A percentile compares a stretch with the other conserved stretches of the same genome.
Evolutionary conservation across 1,140 invertebrate genomes (phyloP).

Genomic region (Kradibia gibbosae): DNA sequence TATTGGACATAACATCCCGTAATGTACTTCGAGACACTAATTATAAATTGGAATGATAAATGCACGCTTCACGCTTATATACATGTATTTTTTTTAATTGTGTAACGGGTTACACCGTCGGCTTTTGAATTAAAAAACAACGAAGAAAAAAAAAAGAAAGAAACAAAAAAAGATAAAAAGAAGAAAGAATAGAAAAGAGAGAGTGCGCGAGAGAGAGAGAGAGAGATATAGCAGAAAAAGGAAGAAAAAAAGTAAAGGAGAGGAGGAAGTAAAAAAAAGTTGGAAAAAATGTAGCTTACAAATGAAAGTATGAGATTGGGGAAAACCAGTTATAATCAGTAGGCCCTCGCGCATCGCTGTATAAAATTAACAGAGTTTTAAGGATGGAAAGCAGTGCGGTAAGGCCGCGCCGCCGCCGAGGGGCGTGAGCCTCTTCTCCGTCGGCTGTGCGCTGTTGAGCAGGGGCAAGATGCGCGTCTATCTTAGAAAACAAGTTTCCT

Average conservation of each 20-base stretch:
- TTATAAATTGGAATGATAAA: neutral
- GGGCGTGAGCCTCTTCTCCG: neutral
- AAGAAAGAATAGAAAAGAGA: neutral
- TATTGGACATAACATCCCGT: neutral
- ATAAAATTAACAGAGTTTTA: slow-evolving; percentile 31
- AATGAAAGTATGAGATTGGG: slow-evolving; percentile 41
- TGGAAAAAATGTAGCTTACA: neutral
- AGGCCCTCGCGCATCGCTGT: slow-evolving; percentile 4
- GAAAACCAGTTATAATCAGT: slow-evolving; percentile 42
- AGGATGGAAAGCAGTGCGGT: slow-evolving; percentile 8
- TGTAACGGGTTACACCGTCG: neutral
- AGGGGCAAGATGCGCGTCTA: slow-evolving; percentile 14
- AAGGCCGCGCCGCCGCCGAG: neutral
- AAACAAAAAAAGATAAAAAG: neutral
- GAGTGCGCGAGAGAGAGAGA: neutral
- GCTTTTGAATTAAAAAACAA: neutral
- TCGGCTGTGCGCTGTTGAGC: neutral
- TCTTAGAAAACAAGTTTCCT: slow-evolving; percentile 41
- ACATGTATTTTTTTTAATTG: slow-evolving; percentile 2
- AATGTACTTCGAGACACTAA: neutral
- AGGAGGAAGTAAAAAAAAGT: neutral
- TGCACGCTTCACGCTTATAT: too few species aligned
- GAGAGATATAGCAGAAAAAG: neutral
- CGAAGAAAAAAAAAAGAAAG: neutral
- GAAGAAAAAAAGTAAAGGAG: neutral